Evolutionary conservation across 1,140 invertebrate genomes (phyloP).

Genomic region (Pantala flavescens): DNA sequence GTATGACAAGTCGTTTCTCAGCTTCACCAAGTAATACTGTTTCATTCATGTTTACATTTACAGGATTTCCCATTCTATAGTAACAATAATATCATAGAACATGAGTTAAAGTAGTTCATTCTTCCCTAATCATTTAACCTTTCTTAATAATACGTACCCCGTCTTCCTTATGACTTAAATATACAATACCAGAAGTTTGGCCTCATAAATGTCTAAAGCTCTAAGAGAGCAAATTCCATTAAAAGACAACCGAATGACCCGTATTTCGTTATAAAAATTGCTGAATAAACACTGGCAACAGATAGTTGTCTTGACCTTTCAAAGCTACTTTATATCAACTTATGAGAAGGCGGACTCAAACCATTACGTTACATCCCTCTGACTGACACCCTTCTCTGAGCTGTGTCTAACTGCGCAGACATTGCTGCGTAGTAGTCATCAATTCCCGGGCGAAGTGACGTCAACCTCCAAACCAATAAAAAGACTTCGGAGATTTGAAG

Average conservation of each 20-base stretch:
- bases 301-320: neutral
- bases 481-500: neutral
- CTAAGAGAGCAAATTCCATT: neutral
- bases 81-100: neutral
- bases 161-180: neutral
- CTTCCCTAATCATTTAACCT: neutral
- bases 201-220: neutral
- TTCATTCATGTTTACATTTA: neutral
- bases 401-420: slow-evolving; percentile 2
- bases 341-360: neutral
- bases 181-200: neutral
- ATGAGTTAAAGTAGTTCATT: neutral
- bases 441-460: slow-evolving; percentile 6
- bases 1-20: neutral
- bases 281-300: neutral
- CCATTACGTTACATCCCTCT: neutral
- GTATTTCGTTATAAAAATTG: neutral
- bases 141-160: neutral
- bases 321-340: neutral
- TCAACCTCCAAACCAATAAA: neutral
- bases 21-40: neutral
- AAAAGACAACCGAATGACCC: neutral
- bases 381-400: neutral
- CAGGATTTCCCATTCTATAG: neutral
- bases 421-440: neutral